phyloP scores from a whole-genome alignment of 2,113 vertebrate genomes.

The Nematolebias whitei region DNA sequence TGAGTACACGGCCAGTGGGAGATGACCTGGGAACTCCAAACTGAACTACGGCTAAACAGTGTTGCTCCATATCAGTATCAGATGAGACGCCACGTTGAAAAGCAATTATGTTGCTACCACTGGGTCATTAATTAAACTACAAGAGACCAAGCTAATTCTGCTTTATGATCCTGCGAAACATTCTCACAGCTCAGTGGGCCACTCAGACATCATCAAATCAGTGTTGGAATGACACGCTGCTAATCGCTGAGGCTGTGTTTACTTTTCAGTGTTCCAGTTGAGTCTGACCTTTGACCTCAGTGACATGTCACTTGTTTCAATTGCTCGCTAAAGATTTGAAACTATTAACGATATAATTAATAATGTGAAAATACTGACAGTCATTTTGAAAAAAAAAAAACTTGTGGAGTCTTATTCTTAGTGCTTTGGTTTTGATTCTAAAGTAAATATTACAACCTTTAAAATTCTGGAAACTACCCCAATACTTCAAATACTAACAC shows the following conservation, averaged over 20 bases:
- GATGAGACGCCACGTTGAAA: conserved; percentile 56
- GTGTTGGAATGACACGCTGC: conserved; percentile 38
- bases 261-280: conserved; percentile 37
- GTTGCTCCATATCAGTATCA: conserved; percentile 43
- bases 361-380: conserved; percentile 5
- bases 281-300: conserved; percentile 55
- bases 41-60: conserved; percentile 20
- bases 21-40: conserved; percentile 35
- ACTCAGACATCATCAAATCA: conserved; percentile 59
- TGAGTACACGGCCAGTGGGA: conserved; percentile 36
- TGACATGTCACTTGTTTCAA: conserved; percentile 36
- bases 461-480: background rate
- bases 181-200: conserved; percentile 49
- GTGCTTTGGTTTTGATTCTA: background rate
- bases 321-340: conserved; percentile 28
- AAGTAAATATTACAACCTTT: background rate
- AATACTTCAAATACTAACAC: background rate
- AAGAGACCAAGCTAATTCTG: conserved; percentile 59
- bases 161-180: conserved; percentile 53
- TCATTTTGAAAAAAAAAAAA: conserved; percentile 22
- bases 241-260: conserved; percentile 62
- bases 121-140: conserved; percentile 68
- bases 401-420: background rate
- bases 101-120: conserved; percentile 58
- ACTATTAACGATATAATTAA: conserved; percentile 4